phyloP scores from a whole-genome alignment of 2,113 vertebrate species.

The Orthonyx spaldingii region DNA sequence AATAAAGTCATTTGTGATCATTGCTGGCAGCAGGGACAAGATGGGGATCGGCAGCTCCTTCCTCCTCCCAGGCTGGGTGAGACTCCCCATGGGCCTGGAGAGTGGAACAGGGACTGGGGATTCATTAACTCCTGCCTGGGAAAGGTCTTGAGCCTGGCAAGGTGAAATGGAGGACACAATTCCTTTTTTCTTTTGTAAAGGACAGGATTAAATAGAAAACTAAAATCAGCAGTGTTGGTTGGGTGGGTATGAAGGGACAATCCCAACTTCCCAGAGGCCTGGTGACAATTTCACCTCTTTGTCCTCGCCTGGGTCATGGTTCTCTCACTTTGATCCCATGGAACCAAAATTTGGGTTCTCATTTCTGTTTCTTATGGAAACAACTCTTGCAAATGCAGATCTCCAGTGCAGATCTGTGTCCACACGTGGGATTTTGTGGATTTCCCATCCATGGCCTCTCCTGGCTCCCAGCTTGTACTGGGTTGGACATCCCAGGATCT shows the following conservation, averaged over 20 bases:
- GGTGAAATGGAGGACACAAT: neutral
- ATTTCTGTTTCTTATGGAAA: neutral
- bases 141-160: neutral
- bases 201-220: neutral
- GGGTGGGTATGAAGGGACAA: neutral
- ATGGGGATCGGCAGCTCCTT: neutral
- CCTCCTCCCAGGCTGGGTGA: neutral
- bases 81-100: neutral
- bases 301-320: neutral
- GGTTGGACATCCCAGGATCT: neutral
- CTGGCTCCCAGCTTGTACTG: neutral
- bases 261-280: neutral
- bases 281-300: fast-evolving
- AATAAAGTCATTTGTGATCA: neutral
- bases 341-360: neutral
- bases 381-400: neutral
- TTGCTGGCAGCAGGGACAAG: neutral
- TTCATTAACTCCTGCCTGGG: neutral
- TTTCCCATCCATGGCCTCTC: neutral
- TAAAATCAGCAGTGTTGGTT: neutral
- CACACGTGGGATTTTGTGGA: fast-evolving
- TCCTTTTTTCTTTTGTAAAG: neutral
- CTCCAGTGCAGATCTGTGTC: neutral
- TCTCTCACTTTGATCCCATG: neutral
- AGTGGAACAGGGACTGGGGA: neutral